These are phyloP conservation scores for Yponomeuta sedellus DNA, from an alignment of 2,888 invertebrate genomes.

Conservation along the genomic window DNA sequence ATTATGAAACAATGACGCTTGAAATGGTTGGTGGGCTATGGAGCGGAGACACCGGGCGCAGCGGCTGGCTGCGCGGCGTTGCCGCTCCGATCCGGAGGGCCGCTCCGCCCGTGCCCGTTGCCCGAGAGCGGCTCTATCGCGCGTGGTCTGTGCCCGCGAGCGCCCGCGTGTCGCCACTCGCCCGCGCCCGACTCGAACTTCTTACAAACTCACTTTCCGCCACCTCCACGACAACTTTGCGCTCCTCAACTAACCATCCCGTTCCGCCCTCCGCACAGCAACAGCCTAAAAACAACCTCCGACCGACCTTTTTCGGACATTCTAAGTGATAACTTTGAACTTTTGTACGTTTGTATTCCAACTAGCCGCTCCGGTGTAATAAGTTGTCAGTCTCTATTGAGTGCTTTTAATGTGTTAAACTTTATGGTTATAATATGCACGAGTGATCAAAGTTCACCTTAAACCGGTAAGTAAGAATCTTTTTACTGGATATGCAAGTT, in stretches of 20 bases:
- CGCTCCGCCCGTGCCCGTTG: not conserved
- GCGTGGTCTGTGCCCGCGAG: conserved; percentile 27
- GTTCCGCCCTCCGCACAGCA: conserved; percentile 39
- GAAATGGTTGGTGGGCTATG: conserved; percentile 39
- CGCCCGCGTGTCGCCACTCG: conserved; percentile 23
- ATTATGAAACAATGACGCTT: conserved; percentile 55
- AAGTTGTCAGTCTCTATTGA: conserved; percentile 26
- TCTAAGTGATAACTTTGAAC: conserved; percentile 14
- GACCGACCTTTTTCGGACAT: not conserved
- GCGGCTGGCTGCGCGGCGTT: conserved; percentile 38
- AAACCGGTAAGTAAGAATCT: conserved; percentile 65
- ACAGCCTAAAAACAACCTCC: conserved; percentile 23
- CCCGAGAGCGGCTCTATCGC: conserved; percentile 11
- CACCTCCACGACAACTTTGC: conserved; percentile 36
- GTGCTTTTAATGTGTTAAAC: conserved; percentile 37
- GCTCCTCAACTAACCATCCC: conserved; percentile 34
- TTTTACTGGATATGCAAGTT: conserved; percentile 10
- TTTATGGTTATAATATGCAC: conserved; percentile 42
- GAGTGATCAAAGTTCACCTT: conserved; percentile 56
- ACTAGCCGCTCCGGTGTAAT: conserved; percentile 28
- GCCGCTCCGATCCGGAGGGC: conserved; percentile 38
- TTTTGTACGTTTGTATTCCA: conserved; percentile 52
- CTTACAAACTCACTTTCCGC: conserved; percentile 61
- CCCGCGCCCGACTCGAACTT: conserved; percentile 34
- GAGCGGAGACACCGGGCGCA: conserved; percentile 38